A percentile compares a stretch with the other conserved stretches of the same genome.
Conservation (phyloP, 2,888 invertebrate genomes). For the Calameuta idolon region DNA sequence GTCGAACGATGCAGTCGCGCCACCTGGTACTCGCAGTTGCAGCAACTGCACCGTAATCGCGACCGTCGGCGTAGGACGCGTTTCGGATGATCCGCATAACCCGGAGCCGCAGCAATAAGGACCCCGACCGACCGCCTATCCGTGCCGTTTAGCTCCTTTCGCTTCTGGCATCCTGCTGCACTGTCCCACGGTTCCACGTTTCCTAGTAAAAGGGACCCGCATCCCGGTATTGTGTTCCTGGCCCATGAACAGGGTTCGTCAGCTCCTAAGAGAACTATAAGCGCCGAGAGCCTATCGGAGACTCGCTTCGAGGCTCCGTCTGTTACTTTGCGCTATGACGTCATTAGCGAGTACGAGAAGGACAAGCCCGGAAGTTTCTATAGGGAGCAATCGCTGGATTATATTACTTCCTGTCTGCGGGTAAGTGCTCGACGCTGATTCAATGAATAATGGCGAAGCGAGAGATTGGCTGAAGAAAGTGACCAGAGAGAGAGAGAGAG, state of each 20-base stretch:
- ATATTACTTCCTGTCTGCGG: not conserved
- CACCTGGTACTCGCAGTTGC: too few relatives aligned
- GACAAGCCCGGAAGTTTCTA: not conserved
- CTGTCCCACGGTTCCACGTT: not conserved
- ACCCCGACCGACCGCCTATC: too few relatives aligned
- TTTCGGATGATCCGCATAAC: too few relatives aligned
- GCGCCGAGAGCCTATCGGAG: not conserved
- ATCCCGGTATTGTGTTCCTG: not conserved
- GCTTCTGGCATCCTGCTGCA: not conserved
- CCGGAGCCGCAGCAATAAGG: too few relatives aligned
- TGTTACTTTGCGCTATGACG: not conserved
- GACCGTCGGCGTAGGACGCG: too few relatives aligned
- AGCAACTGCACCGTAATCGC: too few relatives aligned
- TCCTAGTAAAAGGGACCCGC: not conserved
- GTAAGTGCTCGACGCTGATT: not conserved
- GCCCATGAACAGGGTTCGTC: not conserved
- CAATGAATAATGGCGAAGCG: not conserved
- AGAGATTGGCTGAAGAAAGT: not conserved
- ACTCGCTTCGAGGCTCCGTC: too few relatives aligned
- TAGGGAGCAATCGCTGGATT: not conserved
- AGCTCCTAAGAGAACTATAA: not conserved
- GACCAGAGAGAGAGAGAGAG: not conserved
- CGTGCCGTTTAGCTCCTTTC: too few relatives aligned
- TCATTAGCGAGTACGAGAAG: not conserved
- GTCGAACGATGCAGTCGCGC: not conserved